These are phyloP conservation scores for Austrofundulus limnaeus DNA, from an alignment of 2,113 vertebrate species.

Conservation along the genomic window DNA sequence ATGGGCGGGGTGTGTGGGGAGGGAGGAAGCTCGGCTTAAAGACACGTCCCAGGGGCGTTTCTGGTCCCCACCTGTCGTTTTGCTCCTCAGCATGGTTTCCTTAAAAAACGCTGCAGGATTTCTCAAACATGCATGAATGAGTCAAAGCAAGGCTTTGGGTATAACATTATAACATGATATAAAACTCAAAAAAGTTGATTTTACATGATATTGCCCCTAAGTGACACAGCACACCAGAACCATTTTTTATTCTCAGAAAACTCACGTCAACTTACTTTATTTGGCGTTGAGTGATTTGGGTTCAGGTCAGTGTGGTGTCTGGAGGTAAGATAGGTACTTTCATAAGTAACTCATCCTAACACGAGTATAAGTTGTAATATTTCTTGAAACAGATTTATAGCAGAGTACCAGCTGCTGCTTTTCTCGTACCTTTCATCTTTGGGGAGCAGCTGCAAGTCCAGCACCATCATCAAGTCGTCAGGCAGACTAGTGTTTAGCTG, in stretches of 20 bases:
- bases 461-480: constrained; percentile 57
- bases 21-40: no score
- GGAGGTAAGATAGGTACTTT: constrained; percentile 13
- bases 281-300: neutral
- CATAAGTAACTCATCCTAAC: neutral
- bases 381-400: neutral
- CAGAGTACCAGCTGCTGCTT: neutral
- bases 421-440: constrained; percentile 41
- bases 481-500: constrained; percentile 68
- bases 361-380: neutral
- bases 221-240: no score
- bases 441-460: constrained; percentile 62
- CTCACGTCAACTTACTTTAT: constrained; percentile 39
- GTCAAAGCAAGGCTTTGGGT: no score
- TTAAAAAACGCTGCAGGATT: no score
- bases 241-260: neutral
- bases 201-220: no score
- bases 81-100: no score
- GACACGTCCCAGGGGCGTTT: no score
- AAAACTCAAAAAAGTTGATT: no score
- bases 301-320: constrained; percentile 19
- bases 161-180: no score
- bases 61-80: no score
- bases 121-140: no score
- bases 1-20: no score